These are phyloP conservation scores for Phataginus tricuspis DNA, from an alignment of 2,797 vertebrate genomes.

Conservation along the genomic window DNA sequence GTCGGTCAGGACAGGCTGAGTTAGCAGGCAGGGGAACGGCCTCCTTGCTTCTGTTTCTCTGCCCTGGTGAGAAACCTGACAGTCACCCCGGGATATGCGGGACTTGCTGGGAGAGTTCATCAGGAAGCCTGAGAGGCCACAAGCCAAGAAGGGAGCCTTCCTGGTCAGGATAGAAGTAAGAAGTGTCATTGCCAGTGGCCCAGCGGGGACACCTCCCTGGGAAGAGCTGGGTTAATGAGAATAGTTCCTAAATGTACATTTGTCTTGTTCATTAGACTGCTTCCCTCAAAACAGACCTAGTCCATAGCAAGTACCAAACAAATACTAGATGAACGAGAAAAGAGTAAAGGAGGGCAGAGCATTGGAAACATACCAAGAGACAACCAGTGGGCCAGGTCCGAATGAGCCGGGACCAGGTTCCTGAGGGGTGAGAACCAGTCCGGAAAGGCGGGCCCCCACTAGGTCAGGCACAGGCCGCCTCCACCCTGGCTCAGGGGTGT, in stretches of 20 bases:
- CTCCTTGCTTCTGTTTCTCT: neutral
- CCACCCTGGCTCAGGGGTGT: conserved; percentile 84
- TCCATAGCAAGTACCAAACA: neutral
- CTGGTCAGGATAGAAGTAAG: neutral
- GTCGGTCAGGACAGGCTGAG: too few relatives aligned
- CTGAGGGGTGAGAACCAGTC: neutral
- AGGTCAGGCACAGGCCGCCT: conserved; percentile 11
- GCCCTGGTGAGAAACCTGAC: neutral
- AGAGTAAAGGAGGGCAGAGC: neutral
- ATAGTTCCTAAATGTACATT: neutral
- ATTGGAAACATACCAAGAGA: neutral
- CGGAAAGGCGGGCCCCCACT: neutral
- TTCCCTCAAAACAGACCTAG: neutral
- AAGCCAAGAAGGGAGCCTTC: neutral
- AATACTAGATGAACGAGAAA: neutral
- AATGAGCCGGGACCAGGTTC: neutral
- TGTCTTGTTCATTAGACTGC: neutral
- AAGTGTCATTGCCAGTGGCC: neutral
- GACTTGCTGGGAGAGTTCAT: rapidly evolving
- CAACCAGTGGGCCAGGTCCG: neutral
- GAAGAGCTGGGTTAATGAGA: neutral
- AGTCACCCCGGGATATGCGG: neutral
- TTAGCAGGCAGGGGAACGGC: too few relatives aligned
- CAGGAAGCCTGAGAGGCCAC: neutral
- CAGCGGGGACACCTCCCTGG: neutral